Percentiles rank a stretch among this genome's conserved stretches.
These are phyloP conservation scores for Netelia melanura DNA, from an alignment of 2,888 invertebrate species.

Conservation along the genomic window DNA sequence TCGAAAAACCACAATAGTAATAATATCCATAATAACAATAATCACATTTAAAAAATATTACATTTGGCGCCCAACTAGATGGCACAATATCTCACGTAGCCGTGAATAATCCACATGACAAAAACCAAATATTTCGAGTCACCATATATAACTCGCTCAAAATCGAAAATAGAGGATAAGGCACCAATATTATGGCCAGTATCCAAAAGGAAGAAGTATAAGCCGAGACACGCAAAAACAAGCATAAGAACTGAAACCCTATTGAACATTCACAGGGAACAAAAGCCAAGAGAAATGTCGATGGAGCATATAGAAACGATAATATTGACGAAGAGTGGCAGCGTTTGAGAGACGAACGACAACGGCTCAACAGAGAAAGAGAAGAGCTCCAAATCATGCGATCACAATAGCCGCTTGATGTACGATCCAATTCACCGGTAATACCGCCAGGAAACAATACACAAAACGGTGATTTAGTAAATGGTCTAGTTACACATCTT, in stretches of 20 bases:
- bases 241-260: not conserved
- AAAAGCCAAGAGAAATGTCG: not conserved
- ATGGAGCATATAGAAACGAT: not conserved
- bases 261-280: slow-evolving; percentile 5
- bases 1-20: too few species aligned
- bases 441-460: not conserved
- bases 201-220: too few species aligned
- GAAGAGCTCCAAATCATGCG: not conserved
- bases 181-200: too few species aligned
- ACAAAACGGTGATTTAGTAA: slow-evolving; percentile 8
- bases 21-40: slow-evolving; percentile 6
- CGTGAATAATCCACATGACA: not conserved
- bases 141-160: too few species aligned
- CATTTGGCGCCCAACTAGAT: not conserved
- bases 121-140: too few species aligned
- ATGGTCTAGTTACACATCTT: slow-evolving; percentile 33
- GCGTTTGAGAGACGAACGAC: slow-evolving; percentile 34
- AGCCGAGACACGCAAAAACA: not conserved
- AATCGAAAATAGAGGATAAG: too few species aligned
- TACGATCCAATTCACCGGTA: not conserved
- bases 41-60: not conserved
- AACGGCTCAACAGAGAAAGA: not conserved
- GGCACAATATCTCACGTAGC: slow-evolving; percentile 6
- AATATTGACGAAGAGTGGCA: slow-evolving; percentile 25
- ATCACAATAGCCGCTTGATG: not conserved